Evolutionary conservation across 2,797 vertebrate species (phyloP), one percentile per base, ranked within the genome.

Genomic region (Microtus obscurus): DNA sequence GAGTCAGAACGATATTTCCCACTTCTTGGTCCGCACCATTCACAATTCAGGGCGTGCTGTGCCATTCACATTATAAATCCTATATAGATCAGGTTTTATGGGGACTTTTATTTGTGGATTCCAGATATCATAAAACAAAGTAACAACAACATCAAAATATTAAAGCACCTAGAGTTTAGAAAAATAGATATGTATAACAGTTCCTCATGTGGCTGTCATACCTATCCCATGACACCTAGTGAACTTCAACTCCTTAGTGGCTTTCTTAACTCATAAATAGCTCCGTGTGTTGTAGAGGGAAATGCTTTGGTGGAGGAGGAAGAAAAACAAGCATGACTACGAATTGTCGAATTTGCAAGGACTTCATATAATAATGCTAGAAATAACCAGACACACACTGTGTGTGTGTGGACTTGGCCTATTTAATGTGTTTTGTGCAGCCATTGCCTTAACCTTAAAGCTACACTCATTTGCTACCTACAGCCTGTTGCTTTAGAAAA

Each of bases 31-130:
- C 61, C 90, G 31, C 1, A 13, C 16, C 45, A 48, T 48, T 87
- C 37, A 40, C 16, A 51, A 51, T 48, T 87, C 37, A 45, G 51
- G 6, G 48, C 31, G 21, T 40, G 61, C 12, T 61, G 17, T 90
- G 51, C 43, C 29, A 65, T 86, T 27, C 16, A 53, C 87, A 40
- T 80, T 63, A 34, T 63, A 76, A 34, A 77, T 89, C 79, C 23
- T 67, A 0, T 82, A 25, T 37, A 14, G 13, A 19, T 3, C 34
- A 86, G 21, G 12, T 78, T 78, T 90, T 27, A 10, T 73, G 65
- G 4, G 90, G 27, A 69, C 89, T 90, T 93, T 63, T 51, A 25
- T 76, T 61, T 97, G 53, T 82, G 45, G 45, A 69, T 4, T 48
- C 27, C 31, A 83, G 9, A 91, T 16, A 76, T 76, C 16, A 74